Evolutionary conservation across 2,797 vertebrate genomes (phyloP).

Genomic region (Notolabrus celidotus): DNA sequence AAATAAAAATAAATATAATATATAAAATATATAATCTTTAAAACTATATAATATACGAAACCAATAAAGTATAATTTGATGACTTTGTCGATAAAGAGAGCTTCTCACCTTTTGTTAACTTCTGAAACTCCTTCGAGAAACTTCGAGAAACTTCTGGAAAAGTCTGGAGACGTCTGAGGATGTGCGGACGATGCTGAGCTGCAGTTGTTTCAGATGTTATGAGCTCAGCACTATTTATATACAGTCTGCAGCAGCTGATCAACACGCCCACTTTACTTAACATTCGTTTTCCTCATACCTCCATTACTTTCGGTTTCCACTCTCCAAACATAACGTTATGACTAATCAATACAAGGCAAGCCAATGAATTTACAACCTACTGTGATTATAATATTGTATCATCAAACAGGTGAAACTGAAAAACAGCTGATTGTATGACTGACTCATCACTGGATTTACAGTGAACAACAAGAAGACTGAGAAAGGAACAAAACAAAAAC

Average conservation of each 20-base stretch:
- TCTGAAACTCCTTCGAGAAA: no score
- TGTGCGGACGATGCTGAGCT: neutral
- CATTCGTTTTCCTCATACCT: constrained; percentile 55
- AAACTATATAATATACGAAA: no score
- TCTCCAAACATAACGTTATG: constrained; percentile 26
- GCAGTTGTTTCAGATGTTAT: neutral
- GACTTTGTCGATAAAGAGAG: rapidly evolving
- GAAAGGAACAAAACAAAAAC: no score
- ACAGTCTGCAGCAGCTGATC: constrained; percentile 2
- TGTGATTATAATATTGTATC: no score
- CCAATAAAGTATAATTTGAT: neutral
- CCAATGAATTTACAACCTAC: neutral
- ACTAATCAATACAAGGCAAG: rapidly evolving
- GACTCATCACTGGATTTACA: no score
- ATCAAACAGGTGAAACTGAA: no score
- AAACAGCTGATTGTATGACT: no score
- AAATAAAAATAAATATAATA: neutral
- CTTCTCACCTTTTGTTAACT: constrained; percentile 36
- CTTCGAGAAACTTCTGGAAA: no score
- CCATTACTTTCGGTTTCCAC: constrained; percentile 57
- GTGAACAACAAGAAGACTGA: no score
- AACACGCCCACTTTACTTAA: neutral
- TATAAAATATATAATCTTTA: neutral
- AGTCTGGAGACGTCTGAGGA: rapidly evolving
- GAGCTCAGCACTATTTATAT: constrained; percentile 14